A percentile compares a stretch with the other conserved stretches of the same genome.
phyloP scores from a whole-genome alignment of 2,797 vertebrate species.

The Hoplostethus mediterraneus region DNA sequence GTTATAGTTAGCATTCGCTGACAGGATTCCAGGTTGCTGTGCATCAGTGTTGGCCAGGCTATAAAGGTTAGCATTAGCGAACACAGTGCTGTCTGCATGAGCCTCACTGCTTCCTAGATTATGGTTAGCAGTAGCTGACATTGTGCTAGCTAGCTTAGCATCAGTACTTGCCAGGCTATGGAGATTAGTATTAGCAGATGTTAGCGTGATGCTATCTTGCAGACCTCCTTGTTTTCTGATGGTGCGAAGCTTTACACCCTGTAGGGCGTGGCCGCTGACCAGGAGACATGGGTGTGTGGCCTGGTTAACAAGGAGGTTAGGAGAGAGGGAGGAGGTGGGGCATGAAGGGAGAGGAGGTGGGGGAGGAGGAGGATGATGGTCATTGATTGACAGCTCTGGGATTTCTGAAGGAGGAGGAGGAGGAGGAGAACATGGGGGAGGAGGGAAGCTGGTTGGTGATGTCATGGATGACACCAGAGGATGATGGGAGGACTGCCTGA shows the following conservation, averaged over 20 bases:
- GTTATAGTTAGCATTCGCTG: neutral
- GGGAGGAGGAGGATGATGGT: conserved; percentile 49
- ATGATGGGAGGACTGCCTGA: conserved; percentile 41
- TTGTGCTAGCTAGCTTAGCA: neutral
- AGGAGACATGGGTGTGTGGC: conserved; percentile 77
- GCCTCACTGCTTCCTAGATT: neutral
- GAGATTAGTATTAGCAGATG: neutral
- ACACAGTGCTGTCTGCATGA: neutral
- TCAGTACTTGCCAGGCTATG: neutral
- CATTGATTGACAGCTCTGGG: conserved; percentile 47
- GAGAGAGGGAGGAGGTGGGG: conserved; percentile 4
- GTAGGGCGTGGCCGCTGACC: conserved; percentile 89
- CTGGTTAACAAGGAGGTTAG: conserved; percentile 34
- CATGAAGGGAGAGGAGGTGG: neutral
- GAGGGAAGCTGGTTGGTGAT: conserved; percentile 11
- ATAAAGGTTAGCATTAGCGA: neutral
- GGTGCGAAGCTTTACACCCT: conserved; percentile 88
- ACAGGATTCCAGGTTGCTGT: neutral
- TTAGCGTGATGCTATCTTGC: neutral
- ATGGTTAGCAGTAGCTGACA: no score
- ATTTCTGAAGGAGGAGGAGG: conserved; percentile 29
- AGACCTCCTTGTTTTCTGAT: conserved; percentile 77
- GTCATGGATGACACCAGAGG: conserved; percentile 2
- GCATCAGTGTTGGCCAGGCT: neutral
- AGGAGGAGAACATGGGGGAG: conserved; percentile 38